Evolutionary conservation across 2,797 vertebrate genomes (phyloP).

Genomic region (Megaceryle alcyon): DNA sequence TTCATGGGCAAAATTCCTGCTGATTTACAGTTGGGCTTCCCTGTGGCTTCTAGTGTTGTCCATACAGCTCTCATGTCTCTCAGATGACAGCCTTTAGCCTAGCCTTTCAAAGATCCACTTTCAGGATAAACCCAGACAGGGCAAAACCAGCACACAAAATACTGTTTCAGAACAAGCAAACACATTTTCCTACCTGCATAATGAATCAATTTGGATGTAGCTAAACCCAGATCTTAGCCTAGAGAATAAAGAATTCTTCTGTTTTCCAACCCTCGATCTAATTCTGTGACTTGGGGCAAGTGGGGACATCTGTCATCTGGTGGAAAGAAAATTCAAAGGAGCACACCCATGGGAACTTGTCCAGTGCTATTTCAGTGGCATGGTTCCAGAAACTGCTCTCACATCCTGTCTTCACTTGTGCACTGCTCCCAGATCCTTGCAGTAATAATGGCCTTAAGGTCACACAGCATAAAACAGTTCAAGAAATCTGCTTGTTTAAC

Average conservation of each 20-base stretch:
- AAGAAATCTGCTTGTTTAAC: not conserved
- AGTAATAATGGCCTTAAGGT: not conserved
- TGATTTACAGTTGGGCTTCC: not conserved
- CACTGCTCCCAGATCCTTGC: not conserved
- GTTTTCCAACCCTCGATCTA: not conserved
- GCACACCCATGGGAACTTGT: not conserved
- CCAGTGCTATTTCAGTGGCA: not conserved
- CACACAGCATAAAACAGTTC: not conserved
- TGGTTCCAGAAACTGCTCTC: not conserved
- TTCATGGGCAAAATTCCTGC: not conserved
- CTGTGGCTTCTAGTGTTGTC: not conserved
- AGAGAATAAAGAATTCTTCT: not conserved
- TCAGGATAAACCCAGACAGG: not conserved
- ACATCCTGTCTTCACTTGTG: not conserved
- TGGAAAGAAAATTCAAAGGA: not conserved
- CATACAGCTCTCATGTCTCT: accelerated
- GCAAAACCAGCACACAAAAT: not conserved
- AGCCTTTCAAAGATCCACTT: not conserved
- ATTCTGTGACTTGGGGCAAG: not conserved
- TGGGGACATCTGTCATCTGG: not conserved
- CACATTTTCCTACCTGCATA: not conserved
- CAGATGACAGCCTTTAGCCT: not conserved
- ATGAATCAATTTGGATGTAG: not conserved
- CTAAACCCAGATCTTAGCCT: not conserved
- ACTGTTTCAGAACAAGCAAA: not conserved